Evolutionary conservation across 2,113 vertebrate genomes (phyloP).

Genomic region (Thinocorus orbignyianus): DNA sequence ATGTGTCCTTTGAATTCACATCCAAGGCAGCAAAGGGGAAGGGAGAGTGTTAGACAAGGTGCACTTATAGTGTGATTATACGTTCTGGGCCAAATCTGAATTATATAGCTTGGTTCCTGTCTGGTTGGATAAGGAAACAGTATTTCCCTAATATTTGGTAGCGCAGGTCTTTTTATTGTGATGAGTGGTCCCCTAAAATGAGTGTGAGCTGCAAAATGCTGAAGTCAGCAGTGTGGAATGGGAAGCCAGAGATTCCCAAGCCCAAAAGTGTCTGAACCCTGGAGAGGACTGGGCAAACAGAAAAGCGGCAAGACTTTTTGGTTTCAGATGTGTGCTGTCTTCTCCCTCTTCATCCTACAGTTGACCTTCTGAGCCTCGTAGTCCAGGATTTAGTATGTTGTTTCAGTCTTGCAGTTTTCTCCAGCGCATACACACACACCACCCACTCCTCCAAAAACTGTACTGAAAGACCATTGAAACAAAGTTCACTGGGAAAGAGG

Average conservation of each 20-base stretch:
- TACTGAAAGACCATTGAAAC: neutral
- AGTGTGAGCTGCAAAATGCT: neutral
- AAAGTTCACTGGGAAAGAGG: neutral
- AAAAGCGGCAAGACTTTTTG: neutral
- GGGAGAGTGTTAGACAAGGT: neutral
- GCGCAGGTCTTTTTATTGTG: neutral
- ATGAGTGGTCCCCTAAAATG: neutral
- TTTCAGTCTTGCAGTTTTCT: neutral
- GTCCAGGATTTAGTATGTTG: neutral
- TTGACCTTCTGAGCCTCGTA: neutral
- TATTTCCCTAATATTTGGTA: neutral
- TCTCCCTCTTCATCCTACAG: neutral
- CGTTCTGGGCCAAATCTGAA: neutral
- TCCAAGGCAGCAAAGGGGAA: neutral
- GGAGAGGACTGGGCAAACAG: neutral
- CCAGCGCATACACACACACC: neutral
- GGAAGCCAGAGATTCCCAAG: neutral
- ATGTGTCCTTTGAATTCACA: neutral
- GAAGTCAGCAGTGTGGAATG: neutral
- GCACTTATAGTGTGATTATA: neutral
- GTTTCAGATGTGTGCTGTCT: rapidly evolving
- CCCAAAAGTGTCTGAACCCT: neutral
- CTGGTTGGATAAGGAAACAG: neutral
- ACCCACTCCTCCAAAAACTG: neutral
- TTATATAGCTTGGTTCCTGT: neutral